Conservation (phyloP, 35 echinoderm and acorn worm genomes). For the Patiria miniata region DNA sequence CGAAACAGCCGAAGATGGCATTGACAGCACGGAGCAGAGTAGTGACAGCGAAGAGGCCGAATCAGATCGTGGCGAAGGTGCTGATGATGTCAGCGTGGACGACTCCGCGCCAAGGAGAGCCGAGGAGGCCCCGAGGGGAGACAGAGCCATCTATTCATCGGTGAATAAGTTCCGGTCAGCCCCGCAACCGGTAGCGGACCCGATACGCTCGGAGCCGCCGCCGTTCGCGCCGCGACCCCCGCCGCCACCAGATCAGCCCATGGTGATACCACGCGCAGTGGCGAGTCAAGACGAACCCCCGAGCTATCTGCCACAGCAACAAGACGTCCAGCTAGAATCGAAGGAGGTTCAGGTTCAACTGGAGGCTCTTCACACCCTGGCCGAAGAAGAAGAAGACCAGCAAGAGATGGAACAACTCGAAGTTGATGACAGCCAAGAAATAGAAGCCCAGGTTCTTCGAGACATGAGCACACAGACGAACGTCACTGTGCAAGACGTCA, state of each 20-base stretch:
- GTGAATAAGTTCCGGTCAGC: background rate
- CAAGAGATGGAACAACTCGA: background rate
- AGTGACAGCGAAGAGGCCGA: background rate
- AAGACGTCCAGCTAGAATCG: background rate
- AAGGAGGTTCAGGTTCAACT: background rate
- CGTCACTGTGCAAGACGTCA: background rate
- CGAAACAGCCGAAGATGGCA: background rate
- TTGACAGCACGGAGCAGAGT: background rate
- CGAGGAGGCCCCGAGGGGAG: background rate
- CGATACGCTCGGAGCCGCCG: background rate
- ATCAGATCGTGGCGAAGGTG: background rate
- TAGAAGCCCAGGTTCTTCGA: background rate
- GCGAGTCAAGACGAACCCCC: background rate
- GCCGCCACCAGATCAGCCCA: background rate
- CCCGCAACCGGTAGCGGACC: background rate
- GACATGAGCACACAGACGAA: conserved; percentile 13
- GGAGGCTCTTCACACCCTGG: background rate
- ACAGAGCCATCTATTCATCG: background rate
- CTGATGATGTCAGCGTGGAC: conserved; percentile 4
- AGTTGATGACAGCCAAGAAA: too few relatives aligned
- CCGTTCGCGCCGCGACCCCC: background rate
- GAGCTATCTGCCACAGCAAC: background rate
- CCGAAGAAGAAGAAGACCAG: background rate
- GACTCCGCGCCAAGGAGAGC: background rate
- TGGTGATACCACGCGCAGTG: background rate